Percentiles rank a stretch among this genome's conserved stretches.
Evolutionary conservation across 2,888 invertebrate species (phyloP).

Genomic region (Pandemis corylana): DNA sequence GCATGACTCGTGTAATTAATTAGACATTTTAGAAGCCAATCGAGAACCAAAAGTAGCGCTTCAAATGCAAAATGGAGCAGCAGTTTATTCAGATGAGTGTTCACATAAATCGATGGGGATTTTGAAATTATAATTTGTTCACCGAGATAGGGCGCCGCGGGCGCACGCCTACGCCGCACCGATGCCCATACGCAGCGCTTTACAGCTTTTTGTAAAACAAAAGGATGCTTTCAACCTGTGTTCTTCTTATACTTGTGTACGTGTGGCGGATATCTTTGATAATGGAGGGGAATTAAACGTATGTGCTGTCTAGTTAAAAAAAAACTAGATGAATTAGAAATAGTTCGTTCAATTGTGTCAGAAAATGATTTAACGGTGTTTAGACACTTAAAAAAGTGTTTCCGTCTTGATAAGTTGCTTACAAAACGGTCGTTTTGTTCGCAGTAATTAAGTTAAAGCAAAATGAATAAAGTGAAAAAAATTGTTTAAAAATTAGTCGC

Average conservation of each 20-base stretch:
- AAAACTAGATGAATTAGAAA: no score
- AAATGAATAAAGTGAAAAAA: no score
- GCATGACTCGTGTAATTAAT: not conserved
- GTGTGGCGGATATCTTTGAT: not conserved
- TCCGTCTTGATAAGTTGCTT: no score
- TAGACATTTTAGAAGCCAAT: conserved; percentile 36
- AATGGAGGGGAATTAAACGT: not conserved
- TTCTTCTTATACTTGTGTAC: not conserved
- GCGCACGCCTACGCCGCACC: conserved; percentile 70
- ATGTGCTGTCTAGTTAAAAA: not conserved
- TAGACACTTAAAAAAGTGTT: no score
- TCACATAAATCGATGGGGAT: conserved; percentile 82
- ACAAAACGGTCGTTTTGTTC: no score
- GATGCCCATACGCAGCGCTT: conserved; percentile 35
- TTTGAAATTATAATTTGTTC: conserved; percentile 84
- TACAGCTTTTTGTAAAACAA: conserved; percentile 40
- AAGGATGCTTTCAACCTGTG: conserved; percentile 15
- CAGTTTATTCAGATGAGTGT: conserved; percentile 78
- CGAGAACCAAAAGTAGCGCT: conserved; percentile 63
- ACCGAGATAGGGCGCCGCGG: conserved; percentile 77
- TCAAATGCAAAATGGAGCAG: conserved; percentile 71
- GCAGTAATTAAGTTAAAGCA: no score
- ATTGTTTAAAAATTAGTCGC: no score
- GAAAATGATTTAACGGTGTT: no score
- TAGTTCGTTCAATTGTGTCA: not conserved